Base-by-base conservation (phyloP, 1,140 invertebrate genomes). In the Atopsyche davidsoni region DNA sequence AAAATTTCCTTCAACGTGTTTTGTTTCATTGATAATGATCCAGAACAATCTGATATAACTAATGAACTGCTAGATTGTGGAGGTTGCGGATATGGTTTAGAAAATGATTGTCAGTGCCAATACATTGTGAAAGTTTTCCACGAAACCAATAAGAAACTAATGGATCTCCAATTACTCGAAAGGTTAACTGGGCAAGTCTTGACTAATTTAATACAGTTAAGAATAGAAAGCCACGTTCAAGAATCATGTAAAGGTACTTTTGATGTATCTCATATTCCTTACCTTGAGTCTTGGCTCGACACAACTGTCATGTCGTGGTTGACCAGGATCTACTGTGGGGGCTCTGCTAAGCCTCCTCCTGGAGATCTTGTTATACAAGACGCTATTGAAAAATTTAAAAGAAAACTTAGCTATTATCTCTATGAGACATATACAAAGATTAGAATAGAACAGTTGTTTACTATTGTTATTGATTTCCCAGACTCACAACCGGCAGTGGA, bases 391-490 rank as follows among this genome's bases (percentile, higher is more conserved):
- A 81, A 80, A 51, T 88, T 88, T 59, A 83, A 85, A 59, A 78
- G 83, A 35, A 89, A 89, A 63, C 66, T 96, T n/a, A 79, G 78
- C 14, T 86, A 92, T 65, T 88, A 86, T 64, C 74, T 96, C 38
- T 92, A 89, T 63, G 88, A 94, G 67, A 89, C 82, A 6, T 96
- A 93, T 62, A 92, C 89, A 11, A 83, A 82, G 63, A 79, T 86
- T 38, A 80, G 92, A 58, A 95, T 96, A 46, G 85, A 92, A 62
- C 90, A 96, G 64, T 75, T 98, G 34, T 97, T 97, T 66, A 92
- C 90, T 62, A 96, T 96, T 41, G 94, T 96, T 47, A 94, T 96
- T 66, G 86, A 97, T 66, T 98, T 89, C 77, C 95, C 95, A 2
- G 93, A 97, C 60, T 97, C 94, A 4, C 83, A 92, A 60, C 89